Evolutionary conservation across 2,888 invertebrate species (phyloP), one percentile per base, ranked within the genome.

Genomic region (Tachina grossa): DNA sequence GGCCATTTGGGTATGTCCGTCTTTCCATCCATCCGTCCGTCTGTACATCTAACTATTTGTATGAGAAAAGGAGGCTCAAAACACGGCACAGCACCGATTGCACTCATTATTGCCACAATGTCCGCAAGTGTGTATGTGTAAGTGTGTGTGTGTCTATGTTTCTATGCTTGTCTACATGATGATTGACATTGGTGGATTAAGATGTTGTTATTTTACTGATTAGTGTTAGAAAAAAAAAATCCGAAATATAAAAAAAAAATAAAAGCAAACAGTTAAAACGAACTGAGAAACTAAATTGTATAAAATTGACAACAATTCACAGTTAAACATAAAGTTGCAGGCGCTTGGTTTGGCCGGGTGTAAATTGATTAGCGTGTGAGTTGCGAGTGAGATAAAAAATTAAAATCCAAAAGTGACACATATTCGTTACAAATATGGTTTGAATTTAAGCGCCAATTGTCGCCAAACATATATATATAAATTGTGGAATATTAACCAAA

Each of bases 311-410:
- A 85, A 83, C 75, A 51, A 72, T 77, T 65, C 57, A 55, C 61
- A 68, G 55, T 39, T 72, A 19, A 61, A 55, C n/a, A 41, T 13
- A 51, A 51, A 79, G 45, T 71, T 5, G 53, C 72, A 74, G 71
- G 43, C 39, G 51, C 53, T 31, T 51, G 63, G 80, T 85, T 80
- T 85, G 85, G 79, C 63, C 61, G 79, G 66, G 85, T 85, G 85
- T 85, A 85, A 85, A 85, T 85, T 85, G 85, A 83, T 85, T 85
- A 83, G 83, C 77, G 77, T 78, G 72, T 78, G 39, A 66, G 66
- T 61, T 45, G 59, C 68, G 81, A 78, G 81, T 74, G 84, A 71
- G 75, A 68, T 74, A 63, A 55, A 59, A n/a, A 55, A 66, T 59
- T 51, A 79, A 74, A 59, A 53, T 45, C 47, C 51, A 78, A 76